Evolutionary conservation across 2,797 vertebrate species (phyloP), one percentile per base, ranked within the genome.

Genomic region (Enoplosus armatus): DNA sequence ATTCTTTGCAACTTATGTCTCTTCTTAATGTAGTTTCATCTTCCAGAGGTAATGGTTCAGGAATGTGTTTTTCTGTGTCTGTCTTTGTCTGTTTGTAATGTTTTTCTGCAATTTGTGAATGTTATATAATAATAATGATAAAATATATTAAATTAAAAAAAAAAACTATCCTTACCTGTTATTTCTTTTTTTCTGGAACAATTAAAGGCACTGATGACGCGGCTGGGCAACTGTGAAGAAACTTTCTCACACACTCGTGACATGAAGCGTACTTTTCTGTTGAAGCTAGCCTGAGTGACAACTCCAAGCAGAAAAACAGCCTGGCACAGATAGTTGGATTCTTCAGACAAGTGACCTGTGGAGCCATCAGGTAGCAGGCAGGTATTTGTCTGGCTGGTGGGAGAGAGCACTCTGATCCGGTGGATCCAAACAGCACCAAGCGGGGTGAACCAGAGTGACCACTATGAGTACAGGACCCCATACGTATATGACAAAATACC

Each of bases 71-170:
- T 33, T 59, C 43, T 75, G 18, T 69, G 20, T 45, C 3, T 48
- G n/a, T 63, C 29, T 29, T 37, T 27, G 45, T 67, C 15, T 43
- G 10, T 41, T 47, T 73, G 48, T 27, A 27, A 72, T 41, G 54
- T 60, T 75, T 56, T 75, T 20, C 29, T 41, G 50, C 65, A 41
- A 24, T 51, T 26, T 81, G 18, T 77, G 41, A 66, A 54, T 58
- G 47, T 68, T 37, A 22, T 39, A 41, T 43, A 6, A 16, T 61
- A n/a, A 26, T 31, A 37, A 41, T 15, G 8, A 58, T 37, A 24
- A 15, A 31, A 65, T 50, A 33, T 33, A 61, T 58, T 43, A 27
- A 73, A 64, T 55, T 20, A 1, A 39, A 27, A 22, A 72, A n/a
- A n/a, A n/a, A n/a, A n/a, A n/a, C n/a, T n/a, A n/a, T n/a, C n/a